Conservation (phyloP, 2,113 vertebrate genomes). For the Phrynosoma platyrhinos region DNA sequence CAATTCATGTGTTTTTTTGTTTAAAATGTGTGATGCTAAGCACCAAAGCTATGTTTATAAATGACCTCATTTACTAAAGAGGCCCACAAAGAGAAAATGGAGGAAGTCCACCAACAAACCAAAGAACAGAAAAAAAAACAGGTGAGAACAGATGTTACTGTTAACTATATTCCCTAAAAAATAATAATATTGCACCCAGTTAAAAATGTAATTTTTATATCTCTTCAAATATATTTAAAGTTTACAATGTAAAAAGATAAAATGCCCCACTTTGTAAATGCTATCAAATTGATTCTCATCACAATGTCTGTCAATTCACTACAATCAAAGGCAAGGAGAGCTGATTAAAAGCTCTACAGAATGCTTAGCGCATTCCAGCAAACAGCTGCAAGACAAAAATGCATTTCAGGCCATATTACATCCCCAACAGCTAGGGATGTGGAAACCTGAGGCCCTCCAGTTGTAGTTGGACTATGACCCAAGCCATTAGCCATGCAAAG, state of each 20-base stretch:
- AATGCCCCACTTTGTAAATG: conserved; percentile 30
- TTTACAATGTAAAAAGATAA: conserved; percentile 43
- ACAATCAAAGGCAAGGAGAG: conserved; percentile 38
- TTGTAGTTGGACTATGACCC: background rate
- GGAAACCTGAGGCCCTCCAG: background rate
- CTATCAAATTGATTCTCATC: conserved; percentile 51
- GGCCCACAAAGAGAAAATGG: conserved; percentile 5
- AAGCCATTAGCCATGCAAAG: background rate
- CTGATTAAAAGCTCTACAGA: conserved; percentile 5
- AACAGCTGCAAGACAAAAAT: conserved; percentile 37
- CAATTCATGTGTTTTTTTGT: background rate
- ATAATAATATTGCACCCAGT: conserved; percentile 28
- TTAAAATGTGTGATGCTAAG: background rate
- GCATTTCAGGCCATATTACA: conserved; percentile 33
- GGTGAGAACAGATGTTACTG: conserved; percentile 20
- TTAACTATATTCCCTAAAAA: background rate
- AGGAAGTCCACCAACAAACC: conserved; percentile 41
- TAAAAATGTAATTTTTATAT: conserved; percentile 48
- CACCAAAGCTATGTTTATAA: background rate
- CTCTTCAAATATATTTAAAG: conserved; percentile 44
- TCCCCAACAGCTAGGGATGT: conserved; percentile 23
- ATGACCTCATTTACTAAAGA: background rate
- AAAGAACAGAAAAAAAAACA: conserved; percentile 60
- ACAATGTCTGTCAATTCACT: conserved; percentile 50
- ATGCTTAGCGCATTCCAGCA: conserved; percentile 37